Percentiles rank a stretch among this genome's conserved stretches.
Conservation (phyloP, 2,888 invertebrate species). For the Mallateleia sp. region DNA sequence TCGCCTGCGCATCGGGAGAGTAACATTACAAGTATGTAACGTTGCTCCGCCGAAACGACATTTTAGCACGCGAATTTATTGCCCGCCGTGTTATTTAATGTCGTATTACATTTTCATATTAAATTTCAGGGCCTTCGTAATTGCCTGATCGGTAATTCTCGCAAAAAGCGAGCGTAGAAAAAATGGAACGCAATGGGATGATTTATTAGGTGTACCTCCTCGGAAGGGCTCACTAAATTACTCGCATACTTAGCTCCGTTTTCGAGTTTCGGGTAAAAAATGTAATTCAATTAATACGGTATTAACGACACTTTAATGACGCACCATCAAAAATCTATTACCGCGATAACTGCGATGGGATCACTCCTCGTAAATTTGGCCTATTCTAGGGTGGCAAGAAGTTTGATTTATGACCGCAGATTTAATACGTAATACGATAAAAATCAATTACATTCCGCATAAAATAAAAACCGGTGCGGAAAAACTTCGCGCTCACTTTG, state of each 20-base stretch:
- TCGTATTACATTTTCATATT: constrained; percentile 19
- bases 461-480: constrained; percentile 50
- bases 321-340: constrained; percentile 66
- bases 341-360: constrained; percentile 21
- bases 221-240: constrained; percentile 7
- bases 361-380: constrained; percentile 59
- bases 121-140: constrained; percentile 8
- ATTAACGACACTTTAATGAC: constrained; percentile 61
- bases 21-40: constrained; percentile 12
- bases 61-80: constrained; percentile 26
- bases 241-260: neutral
- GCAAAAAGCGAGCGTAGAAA: constrained; percentile 1
- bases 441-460: constrained; percentile 82
- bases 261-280: constrained; percentile 4
- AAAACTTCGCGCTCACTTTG: constrained; percentile 62
- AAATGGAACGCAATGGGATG: constrained; percentile 21
- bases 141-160: neutral
- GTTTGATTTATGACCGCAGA: constrained; percentile 63
- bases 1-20: too few species aligned
- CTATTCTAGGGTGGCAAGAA: constrained; percentile 75
- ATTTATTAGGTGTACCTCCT: constrained; percentile 30
- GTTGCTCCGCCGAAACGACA: too few species aligned
- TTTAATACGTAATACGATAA: constrained; percentile 41
- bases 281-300: constrained; percentile 60
- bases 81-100: constrained; percentile 23